A percentile compares a stretch with the other conserved stretches of the same genome.
These are phyloP conservation scores for Agelaius phoeniceus DNA, from an alignment of 2,113 vertebrate genomes.

Conservation along the genomic window DNA sequence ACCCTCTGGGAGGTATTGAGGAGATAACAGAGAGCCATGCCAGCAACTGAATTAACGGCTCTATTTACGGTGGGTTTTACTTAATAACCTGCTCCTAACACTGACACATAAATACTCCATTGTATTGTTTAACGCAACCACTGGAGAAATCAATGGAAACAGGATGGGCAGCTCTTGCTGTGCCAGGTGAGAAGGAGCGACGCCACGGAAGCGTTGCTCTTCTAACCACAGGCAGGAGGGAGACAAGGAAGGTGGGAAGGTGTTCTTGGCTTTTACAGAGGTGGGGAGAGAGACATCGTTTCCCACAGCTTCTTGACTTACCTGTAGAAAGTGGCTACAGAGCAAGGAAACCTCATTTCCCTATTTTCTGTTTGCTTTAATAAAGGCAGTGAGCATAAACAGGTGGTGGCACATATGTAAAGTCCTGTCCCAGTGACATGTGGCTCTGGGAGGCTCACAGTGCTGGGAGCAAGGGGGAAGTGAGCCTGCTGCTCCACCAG, in stretches of 20 bases:
- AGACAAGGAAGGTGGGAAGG: not conserved
- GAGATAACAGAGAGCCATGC: slow-evolving; percentile 77
- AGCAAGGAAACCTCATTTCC: not conserved
- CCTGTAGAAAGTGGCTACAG: not conserved
- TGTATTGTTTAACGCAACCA: slow-evolving; percentile 67
- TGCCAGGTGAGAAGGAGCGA: slow-evolving; percentile 1
- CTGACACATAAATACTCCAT: slow-evolving; percentile 72
- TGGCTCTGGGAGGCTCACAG: not conserved
- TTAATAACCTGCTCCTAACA: slow-evolving; percentile 70
- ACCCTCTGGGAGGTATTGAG: slow-evolving; percentile 75
- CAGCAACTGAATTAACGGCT: slow-evolving; percentile 78
- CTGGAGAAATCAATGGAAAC: slow-evolving; percentile 46
- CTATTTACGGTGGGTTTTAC: slow-evolving; percentile 75
- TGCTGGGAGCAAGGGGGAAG: accelerated
- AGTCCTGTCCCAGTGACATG: not conserved
- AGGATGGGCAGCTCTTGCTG: slow-evolving; percentile 33
- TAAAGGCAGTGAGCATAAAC: not conserved
- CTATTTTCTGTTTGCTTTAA: not conserved
- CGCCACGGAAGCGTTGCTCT: not conserved
- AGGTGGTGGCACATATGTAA: not conserved
- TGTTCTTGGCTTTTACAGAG: not conserved
- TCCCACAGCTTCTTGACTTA: not conserved
- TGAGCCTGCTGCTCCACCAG: not conserved
- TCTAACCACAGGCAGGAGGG: not conserved
- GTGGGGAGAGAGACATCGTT: not conserved